Conservation (phyloP, 1,140 invertebrate species). For the Ptiloglossa arizonensis region DNA sequence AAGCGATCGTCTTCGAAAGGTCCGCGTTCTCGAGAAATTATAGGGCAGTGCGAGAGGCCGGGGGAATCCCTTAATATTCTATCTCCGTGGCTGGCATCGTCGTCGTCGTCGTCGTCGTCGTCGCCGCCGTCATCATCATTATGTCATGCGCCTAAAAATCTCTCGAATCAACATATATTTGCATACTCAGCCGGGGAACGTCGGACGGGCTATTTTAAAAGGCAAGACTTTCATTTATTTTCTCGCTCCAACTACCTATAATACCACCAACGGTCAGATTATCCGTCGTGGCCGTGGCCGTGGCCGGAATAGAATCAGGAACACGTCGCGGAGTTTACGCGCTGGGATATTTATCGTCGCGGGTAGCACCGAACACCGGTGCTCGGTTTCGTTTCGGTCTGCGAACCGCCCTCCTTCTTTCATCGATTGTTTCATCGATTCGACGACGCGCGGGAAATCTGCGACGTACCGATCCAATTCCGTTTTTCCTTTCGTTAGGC, state of each 20-base stretch:
- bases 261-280: background rate
- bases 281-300: constrained; percentile 21
- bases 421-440: constrained; percentile 61
- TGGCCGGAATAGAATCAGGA: constrained; percentile 62
- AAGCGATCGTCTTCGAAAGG: constrained; percentile 52
- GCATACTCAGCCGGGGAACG: constrained; percentile 47
- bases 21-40: constrained; percentile 55
- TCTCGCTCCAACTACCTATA: constrained; percentile 53
- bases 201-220: constrained; percentile 52
- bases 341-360: constrained; percentile 54
- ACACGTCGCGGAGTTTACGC: constrained; percentile 54
- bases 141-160: constrained; percentile 64
- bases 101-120: too few species aligned
- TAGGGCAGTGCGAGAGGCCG: constrained; percentile 13
- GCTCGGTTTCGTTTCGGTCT: constrained; percentile 55
- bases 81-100: constrained; percentile 52
- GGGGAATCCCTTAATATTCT: constrained; percentile 61
- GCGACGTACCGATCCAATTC: too few species aligned
- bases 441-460: constrained; percentile 3
- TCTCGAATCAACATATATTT: constrained; percentile 64
- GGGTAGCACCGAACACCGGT: constrained; percentile 49
- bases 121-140: constrained; percentile 65
- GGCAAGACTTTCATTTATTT: constrained; percentile 63
- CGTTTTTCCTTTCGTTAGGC: too few species aligned
- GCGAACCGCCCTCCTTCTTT: constrained; percentile 62